Evolutionary conservation across 1,140 invertebrate species (phyloP), one percentile per base, ranked within the genome.

Genomic region (Uloborus diversus): DNA sequence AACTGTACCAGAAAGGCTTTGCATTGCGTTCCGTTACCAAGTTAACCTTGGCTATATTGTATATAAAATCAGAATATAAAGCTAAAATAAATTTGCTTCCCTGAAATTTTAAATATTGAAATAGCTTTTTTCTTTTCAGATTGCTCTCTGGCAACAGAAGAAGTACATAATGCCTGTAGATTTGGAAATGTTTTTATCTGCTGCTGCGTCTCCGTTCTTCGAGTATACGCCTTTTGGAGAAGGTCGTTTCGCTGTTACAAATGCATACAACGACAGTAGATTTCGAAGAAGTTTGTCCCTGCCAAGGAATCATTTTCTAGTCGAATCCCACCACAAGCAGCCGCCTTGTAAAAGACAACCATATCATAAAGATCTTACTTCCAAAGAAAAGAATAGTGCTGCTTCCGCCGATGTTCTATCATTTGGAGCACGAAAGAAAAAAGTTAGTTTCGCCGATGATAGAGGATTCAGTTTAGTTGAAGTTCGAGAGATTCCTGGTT

Each of bases 391-490:
- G 11, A 66, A 66, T n/a, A 30, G 28, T 2, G 17, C 27, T 49
- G 27, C 33, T 11, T 7, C 28, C 3, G 9, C 5, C 2, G 27
- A 47, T 3, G 23, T 42, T 5, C 4, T n/a, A 30, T 9, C n/a
- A 14, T 35, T 62, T 25, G 35, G 57, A 2, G 17, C 9, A 4
- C 47, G 85, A 57, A 95, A 94, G 85, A 97, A 97, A 86, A 91
- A 90, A 81, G 96, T 98, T 1, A 94, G 96, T 0, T 98, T 98
- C 85, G 96, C 96, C 0, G 96, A 98, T 85, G 94, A 96, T 84
- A 92, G 92, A 84, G 96, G 96, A 0, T 90, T 92, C 37, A 92
- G 93, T 1, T 88, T 98, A 14, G 94, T 94, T 47, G 93, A 95
- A 69, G 49, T 79, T 13, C 49, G 76, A 17, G 64, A 68, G 28